Conservation (phyloP, 2,797 vertebrate genomes). For the Sebastolobus altivelis region DNA sequence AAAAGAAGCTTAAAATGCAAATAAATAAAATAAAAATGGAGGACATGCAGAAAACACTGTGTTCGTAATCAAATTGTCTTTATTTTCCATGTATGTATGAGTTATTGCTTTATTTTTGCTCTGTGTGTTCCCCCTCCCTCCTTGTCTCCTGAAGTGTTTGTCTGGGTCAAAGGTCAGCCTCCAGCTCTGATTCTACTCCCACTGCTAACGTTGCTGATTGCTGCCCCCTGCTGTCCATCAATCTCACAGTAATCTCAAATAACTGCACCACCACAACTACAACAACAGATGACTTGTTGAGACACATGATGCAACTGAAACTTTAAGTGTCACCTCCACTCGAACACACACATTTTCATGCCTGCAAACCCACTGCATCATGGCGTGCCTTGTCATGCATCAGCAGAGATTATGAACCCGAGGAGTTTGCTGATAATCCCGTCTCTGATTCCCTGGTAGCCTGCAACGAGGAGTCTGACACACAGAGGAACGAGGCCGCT, state of each 20-base stretch:
- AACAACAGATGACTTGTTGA: background rate
- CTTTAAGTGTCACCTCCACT: background rate
- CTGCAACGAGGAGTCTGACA: background rate
- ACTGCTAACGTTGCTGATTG: constrained; percentile 28
- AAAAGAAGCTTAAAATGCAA: background rate
- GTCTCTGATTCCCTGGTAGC: constrained; percentile 20
- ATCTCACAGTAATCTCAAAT: background rate
- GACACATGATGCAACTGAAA: background rate
- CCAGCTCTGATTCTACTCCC: background rate
- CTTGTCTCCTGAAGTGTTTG: constrained; percentile 1
- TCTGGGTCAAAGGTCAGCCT: constrained; percentile 40
- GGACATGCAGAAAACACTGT: background rate
- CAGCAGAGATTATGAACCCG: constrained; percentile 26
- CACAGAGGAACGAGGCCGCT: background rate
- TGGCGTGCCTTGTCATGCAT: constrained; percentile 3
- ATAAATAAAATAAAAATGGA: rapidly evolving
- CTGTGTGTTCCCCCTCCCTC: background rate
- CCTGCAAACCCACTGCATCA: background rate
- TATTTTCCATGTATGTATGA: background rate
- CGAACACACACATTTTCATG: background rate
- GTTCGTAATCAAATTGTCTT: background rate
- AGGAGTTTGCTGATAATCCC: constrained; percentile 51
- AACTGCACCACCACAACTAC: background rate
- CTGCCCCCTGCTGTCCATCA: constrained; percentile 75
- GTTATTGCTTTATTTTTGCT: background rate